Base-by-base conservation (phyloP, 2,113 vertebrate species). In the Alligator sinensis region DNA sequence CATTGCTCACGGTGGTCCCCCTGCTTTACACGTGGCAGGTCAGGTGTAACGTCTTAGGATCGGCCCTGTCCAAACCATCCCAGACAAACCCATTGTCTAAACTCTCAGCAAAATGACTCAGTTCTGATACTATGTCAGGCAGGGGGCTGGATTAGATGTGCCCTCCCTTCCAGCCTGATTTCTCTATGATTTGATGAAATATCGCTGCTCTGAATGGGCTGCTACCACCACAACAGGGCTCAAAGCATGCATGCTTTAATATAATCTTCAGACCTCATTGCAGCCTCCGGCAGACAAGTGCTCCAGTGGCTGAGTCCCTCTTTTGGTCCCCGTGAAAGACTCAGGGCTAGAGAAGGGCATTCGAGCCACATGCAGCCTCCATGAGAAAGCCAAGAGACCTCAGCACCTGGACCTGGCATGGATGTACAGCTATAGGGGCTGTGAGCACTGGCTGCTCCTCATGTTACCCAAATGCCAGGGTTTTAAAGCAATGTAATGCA, bases 401-500 rank as follows among this genome's bases (percentile, higher is more conserved):
- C 91, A 96, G 84, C 87, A 86, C 82, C 72, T 27, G 34, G 93
- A 85, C 83, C 82, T 96, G 96, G 87, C 92, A 83, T 92, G 90
- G 96, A 94, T 91, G 91, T 94, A 89, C 80, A 97, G 94, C 90
- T 89, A 59, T 16, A 91, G 95, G 96, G 94, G 93, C 92, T 85
- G 64, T 0, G 22, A 88, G 88, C 60, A 10, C 79, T 90, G 0
- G 0, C 91, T 28, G 21, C 81, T 96, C 85, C 95, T 97, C 92
- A 76, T 1, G 5, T 96, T 97, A 92, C 95, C 86, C 87, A 95
- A 81, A 93, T 94, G 93, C 94, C 94, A 96, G 96, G 87, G 87
- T 30, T 96, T 95, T 90, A 83, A 95, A 96, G 91, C 92, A 94
- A 89, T 96, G 88, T 91, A 95, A 95, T 96, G 95, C 95, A 91